Conservation (phyloP, 2,888 invertebrate genomes). For the Limnephilus auricula region DNA sequence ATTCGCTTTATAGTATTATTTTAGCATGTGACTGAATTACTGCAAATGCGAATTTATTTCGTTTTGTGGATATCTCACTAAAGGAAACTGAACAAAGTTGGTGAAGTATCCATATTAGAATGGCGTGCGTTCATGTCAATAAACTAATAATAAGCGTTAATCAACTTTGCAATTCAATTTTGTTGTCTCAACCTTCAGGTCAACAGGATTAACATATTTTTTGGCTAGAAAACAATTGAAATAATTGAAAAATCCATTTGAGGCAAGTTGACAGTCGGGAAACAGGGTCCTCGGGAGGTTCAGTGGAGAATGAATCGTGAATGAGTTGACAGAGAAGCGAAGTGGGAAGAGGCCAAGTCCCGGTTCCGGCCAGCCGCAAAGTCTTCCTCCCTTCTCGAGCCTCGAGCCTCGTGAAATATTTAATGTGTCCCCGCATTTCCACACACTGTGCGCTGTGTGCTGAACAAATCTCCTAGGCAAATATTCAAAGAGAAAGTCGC, state of each 20-base stretch:
- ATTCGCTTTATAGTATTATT: too few species aligned
- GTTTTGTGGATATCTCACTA: too few species aligned
- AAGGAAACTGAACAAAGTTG: too few species aligned
- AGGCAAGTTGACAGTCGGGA: slow-evolving; percentile 4
- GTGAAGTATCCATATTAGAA: too few species aligned
- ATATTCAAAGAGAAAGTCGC: slow-evolving; percentile 40
- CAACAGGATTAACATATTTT: neutral
- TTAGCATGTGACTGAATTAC: too few species aligned
- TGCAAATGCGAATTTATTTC: too few species aligned
- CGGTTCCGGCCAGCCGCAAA: neutral
- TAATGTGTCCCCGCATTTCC: neutral
- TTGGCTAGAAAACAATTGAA: neutral
- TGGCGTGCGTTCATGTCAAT: too few species aligned
- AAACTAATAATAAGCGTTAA: too few species aligned
- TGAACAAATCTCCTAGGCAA: slow-evolving; percentile 4
- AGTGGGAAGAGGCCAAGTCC: neutral
- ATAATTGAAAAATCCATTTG: neutral
- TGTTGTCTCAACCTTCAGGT: neutral
- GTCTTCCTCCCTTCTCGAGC: neutral
- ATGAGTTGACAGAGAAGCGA: slow-evolving; percentile 16
- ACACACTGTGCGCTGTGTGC: slow-evolving; percentile 22
- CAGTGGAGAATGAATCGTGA: slow-evolving; percentile 15
- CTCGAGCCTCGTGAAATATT: slow-evolving; percentile 36
- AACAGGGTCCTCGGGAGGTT: neutral
- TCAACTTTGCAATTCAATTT: neutral